phyloP scores from a whole-genome alignment of 2,888 invertebrate species.

The Luperina testacea region DNA sequence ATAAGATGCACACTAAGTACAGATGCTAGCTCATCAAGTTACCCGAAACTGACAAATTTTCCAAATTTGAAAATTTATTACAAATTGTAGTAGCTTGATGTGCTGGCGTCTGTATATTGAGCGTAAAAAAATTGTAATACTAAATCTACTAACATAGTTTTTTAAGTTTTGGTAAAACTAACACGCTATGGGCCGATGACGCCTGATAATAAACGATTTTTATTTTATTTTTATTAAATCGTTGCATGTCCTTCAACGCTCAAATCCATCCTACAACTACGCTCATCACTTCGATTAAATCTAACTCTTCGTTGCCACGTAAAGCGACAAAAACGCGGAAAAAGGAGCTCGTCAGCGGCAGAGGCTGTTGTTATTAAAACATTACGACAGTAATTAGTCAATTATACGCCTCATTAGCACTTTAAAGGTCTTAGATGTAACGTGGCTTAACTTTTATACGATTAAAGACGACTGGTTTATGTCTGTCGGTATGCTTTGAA shows the following conservation, averaged over 20 bases:
- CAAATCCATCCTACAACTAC: background rate
- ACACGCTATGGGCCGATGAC: no score
- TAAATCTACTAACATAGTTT: no score
- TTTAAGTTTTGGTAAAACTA: no score
- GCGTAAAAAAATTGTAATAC: no score
- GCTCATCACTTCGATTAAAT: conserved; percentile 22
- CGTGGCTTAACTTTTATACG: conserved; percentile 2
- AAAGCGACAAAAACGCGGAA: conserved; percentile 55
- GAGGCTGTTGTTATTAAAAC: conserved; percentile 56
- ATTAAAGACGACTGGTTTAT: background rate
- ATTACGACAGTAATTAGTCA: conserved; percentile 55
- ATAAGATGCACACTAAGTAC: no score
- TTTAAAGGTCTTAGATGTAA: conserved; percentile 42
- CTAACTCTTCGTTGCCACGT: conserved; percentile 20
- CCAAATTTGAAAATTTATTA: no score
- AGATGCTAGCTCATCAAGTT: no score
- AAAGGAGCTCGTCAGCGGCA: conserved; percentile 30
- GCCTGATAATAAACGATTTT: no score
- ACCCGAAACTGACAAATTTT: no score
- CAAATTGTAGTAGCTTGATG: no score
- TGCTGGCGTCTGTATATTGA: no score
- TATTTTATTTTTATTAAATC: no score
- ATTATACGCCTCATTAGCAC: conserved; percentile 48
- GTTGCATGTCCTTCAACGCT: background rate
- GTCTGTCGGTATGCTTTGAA: conserved; percentile 4